Percentiles rank a stretch among this genome's conserved stretches.
Conservation (phyloP, 2,888 invertebrate genomes). For the Hymenopus coronatus region DNA sequence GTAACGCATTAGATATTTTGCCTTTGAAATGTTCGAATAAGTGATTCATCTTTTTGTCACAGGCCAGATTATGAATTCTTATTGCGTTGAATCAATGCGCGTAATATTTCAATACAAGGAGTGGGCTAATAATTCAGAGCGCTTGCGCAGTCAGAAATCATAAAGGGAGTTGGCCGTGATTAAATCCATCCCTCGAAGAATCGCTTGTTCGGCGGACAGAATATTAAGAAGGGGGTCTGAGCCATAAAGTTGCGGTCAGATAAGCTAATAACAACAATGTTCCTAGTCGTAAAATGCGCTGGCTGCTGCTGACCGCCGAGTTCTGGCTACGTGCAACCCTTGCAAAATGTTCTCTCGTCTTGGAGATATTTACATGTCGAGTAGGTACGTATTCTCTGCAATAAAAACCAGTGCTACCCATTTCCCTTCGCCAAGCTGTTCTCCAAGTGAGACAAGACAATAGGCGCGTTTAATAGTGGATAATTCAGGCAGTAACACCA, state of each 20-base stretch:
- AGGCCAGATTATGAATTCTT: no score
- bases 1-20: no score
- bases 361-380: background rate
- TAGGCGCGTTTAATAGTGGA: no score
- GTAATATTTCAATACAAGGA: no score
- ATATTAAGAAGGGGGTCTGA: background rate
- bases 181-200: background rate
- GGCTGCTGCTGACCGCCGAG: background rate
- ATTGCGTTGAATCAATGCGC: no score
- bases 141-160: background rate
- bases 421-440: no score
- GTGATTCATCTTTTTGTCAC: no score
- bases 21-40: no score
- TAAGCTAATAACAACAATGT: background rate
- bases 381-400: background rate
- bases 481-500: no score
- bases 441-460: no score
- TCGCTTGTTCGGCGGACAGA: background rate
- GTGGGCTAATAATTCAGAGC: no score
- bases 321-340: conserved; percentile 19
- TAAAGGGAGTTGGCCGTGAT: background rate
- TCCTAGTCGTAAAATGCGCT: background rate
- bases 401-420: no score
- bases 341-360: conserved; percentile 15
- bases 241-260: background rate